Evolutionary conservation across 2,797 vertebrate genomes (phyloP).

Genomic region (Schizothorax lantsangensis): DNA sequence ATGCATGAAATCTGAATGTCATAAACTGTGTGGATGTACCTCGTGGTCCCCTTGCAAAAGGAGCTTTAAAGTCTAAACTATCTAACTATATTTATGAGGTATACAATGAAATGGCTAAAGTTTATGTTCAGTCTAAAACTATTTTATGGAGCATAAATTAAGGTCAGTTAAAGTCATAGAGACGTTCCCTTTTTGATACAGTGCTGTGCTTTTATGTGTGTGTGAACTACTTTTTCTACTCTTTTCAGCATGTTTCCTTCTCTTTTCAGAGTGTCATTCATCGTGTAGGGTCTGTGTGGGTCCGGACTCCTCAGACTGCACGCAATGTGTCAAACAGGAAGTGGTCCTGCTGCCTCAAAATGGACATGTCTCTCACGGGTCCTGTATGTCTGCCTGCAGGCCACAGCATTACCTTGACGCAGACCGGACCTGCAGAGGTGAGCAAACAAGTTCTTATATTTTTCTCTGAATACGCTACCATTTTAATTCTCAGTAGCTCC

Average conservation of each 20-base stretch:
- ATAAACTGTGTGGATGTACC: neutral
- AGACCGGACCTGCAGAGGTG: constrained; percentile 84
- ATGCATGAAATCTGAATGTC: neutral
- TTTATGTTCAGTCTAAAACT: neutral
- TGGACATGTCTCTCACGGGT: constrained; percentile 67
- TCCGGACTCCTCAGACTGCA: constrained; percentile 79
- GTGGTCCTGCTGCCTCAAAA: constrained; percentile 76
- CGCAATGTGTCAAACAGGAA: constrained; percentile 77
- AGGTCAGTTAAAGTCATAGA: neutral
- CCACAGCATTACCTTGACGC: constrained; percentile 76
- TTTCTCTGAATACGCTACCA: neutral
- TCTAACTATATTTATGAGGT: neutral
- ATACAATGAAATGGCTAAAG: neutral
- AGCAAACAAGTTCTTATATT: constrained; percentile 19
- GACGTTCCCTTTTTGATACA: neutral
- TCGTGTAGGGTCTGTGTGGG: constrained; percentile 88
- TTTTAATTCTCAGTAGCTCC: constrained; percentile 20
- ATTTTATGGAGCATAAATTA: neutral
- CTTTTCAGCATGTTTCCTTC: neutral
- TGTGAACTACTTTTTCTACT: neutral
- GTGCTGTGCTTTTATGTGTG: neutral
- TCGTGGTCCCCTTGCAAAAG: neutral
- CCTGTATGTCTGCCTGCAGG: constrained; percentile 81
- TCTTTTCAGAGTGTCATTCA: constrained; percentile 83
- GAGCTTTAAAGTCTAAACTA: neutral